A percentile compares a stretch with the other conserved stretches of the same genome.
Evolutionary conservation across 2,888 invertebrate genomes (phyloP).

Genomic region (Megaustenia siamemsis): DNA sequence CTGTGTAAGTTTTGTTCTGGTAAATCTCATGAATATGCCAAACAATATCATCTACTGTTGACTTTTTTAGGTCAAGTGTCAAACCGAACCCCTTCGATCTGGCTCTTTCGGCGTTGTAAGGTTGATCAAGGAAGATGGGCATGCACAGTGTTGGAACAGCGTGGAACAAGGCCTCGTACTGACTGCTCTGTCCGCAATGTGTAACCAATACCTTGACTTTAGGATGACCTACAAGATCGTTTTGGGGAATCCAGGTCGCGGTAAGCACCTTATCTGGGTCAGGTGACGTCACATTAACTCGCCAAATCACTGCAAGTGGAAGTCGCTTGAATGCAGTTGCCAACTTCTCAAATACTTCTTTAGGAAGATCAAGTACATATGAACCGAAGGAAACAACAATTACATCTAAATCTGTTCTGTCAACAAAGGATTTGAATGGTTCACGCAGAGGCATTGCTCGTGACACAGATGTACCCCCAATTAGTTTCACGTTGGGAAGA

Average conservation of each 20-base stretch:
- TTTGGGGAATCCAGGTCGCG: conserved; percentile 63
- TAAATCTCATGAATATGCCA: conserved; percentile 28
- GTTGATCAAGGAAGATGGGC: conserved; percentile 60
- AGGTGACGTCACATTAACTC: conserved; percentile 39
- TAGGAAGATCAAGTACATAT: conserved; percentile 52
- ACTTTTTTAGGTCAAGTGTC: conserved; percentile 39
- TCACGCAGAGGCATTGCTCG: conserved; percentile 56
- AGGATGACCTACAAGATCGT: conserved; percentile 64
- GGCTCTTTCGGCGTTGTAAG: conserved; percentile 56
- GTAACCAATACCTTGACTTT: conserved; percentile 53
- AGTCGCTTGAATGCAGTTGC: conserved; percentile 51
- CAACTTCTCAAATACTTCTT: conserved; percentile 49
- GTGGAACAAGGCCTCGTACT: conserved; percentile 66
- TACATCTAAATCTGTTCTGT: conserved; percentile 56
- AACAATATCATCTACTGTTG: conserved; percentile 10
- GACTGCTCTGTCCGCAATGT: conserved; percentile 69
- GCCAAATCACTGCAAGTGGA: conserved; percentile 49
- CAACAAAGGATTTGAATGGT: conserved; percentile 57
- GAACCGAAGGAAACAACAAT: conserved; percentile 64
- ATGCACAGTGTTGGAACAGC: conserved; percentile 65
- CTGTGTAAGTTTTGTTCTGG: conserved; percentile 13
- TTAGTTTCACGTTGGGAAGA: conserved; percentile 58
- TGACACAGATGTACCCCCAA: conserved; percentile 60
- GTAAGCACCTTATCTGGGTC: conserved; percentile 49
- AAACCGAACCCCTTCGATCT: conserved; percentile 33